A percentile compares a stretch with the other conserved stretches of the same genome.
Evolutionary conservation across 2,113 vertebrate genomes (phyloP).

Genomic region (Microcebus jonahi): DNA sequence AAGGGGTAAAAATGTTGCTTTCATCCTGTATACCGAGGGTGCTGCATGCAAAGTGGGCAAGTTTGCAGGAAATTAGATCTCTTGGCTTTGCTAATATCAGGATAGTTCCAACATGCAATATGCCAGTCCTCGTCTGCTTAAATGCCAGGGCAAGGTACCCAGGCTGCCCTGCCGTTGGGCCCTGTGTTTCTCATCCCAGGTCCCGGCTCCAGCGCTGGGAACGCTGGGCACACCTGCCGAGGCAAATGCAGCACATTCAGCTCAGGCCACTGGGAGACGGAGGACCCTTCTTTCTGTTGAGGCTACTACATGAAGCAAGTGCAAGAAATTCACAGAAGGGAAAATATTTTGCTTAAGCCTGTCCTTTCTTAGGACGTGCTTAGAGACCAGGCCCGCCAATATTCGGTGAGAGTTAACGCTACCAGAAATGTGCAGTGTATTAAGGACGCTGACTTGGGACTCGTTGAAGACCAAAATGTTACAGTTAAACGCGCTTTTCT

Average conservation of each 20-base stretch:
- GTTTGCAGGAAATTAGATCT: neutral
- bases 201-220: neutral
- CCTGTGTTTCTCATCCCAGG: neutral
- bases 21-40: neutral
- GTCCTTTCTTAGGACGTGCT: neutral
- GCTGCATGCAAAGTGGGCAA: neutral
- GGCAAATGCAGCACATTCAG: neutral
- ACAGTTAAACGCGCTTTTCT: neutral
- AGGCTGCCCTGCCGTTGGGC: no score
- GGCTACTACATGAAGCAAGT: neutral
- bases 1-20: constrained; percentile 22
- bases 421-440: neutral
- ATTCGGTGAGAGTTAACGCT: neutral
- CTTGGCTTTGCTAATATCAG: neutral
- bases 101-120: neutral
- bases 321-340: constrained; percentile 14
- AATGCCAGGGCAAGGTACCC: neutral
- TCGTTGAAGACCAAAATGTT: neutral
- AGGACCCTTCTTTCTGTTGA: neutral
- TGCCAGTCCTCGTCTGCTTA: neutral
- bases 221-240: neutral
- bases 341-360: neutral
- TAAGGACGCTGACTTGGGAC: neutral
- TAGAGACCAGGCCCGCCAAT: constrained; percentile 15
- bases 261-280: neutral